Evolutionary conservation across 2,113 vertebrate genomes (phyloP).

Genomic region (Pogona vitticeps): DNA sequence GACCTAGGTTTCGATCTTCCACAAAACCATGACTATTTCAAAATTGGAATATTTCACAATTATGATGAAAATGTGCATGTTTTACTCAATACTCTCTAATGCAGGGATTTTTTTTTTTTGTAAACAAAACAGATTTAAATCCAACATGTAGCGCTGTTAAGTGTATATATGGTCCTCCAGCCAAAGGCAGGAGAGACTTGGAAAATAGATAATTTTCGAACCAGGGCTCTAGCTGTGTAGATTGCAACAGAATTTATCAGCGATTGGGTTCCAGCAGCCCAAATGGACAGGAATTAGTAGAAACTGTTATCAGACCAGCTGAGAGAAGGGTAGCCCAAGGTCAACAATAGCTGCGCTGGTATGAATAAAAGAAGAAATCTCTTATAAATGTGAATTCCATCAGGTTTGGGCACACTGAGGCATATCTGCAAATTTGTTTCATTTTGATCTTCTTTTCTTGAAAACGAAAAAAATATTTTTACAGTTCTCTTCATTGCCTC

Average conservation of each 20-base stretch:
- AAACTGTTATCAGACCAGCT: background rate
- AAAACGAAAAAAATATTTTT: slow-evolving; percentile 49
- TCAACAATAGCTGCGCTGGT: background rate
- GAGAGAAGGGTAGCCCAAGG: background rate
- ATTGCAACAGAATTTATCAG: background rate
- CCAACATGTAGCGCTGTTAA: background rate
- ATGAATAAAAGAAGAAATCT: background rate
- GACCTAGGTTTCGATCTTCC: too few species aligned
- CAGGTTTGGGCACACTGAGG: background rate
- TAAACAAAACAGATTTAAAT: background rate
- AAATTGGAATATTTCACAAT: too few species aligned
- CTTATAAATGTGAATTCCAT: background rate
- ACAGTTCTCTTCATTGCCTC: slow-evolving; percentile 95
- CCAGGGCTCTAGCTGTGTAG: background rate
- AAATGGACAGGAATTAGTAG: background rate
- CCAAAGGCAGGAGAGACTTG: background rate
- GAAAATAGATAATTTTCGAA: background rate
- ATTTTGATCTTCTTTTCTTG: slow-evolving; percentile 18
- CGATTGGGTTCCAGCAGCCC: background rate
- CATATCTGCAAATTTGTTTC: background rate
- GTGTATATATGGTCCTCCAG: background rate
- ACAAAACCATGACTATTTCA: too few species aligned
- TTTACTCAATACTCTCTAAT: too few species aligned
- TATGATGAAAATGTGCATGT: too few species aligned
- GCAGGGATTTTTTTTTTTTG: too few species aligned